Evolutionary conservation across 2,113 vertebrate species (phyloP), one percentile per base, ranked within the genome.

Genomic region (Cyprinus carpio): DNA sequence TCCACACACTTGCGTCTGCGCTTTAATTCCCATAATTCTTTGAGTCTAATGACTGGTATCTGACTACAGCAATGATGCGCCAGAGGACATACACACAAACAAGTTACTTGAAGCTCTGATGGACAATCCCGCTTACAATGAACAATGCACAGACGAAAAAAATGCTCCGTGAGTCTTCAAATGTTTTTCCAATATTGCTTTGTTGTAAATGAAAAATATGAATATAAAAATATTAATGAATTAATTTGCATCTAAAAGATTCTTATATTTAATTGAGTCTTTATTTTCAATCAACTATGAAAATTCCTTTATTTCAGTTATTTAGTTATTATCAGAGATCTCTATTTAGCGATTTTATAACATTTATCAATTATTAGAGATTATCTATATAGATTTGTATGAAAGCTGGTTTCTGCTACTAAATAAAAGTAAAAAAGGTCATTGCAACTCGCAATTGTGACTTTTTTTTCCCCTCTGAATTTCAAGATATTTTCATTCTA

Each of bases 1-100:
- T 11, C 49, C 65, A 79, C 5, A 31, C 9, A 64, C 18, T 25
- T 29, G 25, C 11, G 1, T 4, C n/a, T 13, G 43, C 0, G 15
- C 11, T 34, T 56, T 43, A 37, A 58, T 9, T n/a, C 15, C 62
- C 54, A 62, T 76, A 10, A 43, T 20, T 31, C 37, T 43, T 20
- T 31, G 85, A 77, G 13, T 65, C 54, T 58, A 27, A 81, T n/a
- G 25, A 9, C 76, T 0, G 85, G 4, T 67, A 6, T 87, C 64
- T 84, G 13, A 84, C 85, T 85, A 2, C 74, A 99, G 98, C 90
- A 99, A 99, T 9, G 98, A 99, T 71, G 94, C 96, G n/a, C 96
- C 96, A 0, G 96, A 96, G 72, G 96, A 99, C 65, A 16, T 74
- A 43, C 91, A 95, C 82, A 95, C 93, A 84, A 95, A 95, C 93